Conservation (phyloP, 2,888 invertebrate species). For the Torymus aiolomorphi region DNA sequence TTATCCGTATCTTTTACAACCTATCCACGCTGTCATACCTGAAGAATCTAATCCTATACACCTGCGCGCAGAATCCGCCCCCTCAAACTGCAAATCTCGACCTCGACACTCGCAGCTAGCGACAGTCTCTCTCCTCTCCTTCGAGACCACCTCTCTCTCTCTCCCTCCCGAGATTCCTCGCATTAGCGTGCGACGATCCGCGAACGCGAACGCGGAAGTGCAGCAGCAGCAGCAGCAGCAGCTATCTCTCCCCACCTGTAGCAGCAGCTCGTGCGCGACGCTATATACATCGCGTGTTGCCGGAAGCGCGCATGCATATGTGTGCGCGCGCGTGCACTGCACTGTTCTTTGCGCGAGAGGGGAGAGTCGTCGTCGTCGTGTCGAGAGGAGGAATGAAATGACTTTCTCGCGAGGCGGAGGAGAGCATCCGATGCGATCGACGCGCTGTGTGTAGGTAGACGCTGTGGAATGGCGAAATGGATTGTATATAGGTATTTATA, state of each 20-base stretch:
- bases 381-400: no score
- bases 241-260: slow-evolving; percentile 4
- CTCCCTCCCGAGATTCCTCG: background rate
- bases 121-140: no score
- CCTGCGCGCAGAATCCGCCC: no score
- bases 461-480: background rate
- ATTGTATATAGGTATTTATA: background rate
- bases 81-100: no score
- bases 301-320: slow-evolving; percentile 10
- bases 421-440: background rate
- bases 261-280: background rate
- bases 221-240: background rate
- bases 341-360: no score
- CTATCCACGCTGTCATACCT: no score
- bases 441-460: background rate
- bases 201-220: slow-evolving; percentile 50
- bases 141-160: background rate
- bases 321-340: background rate
- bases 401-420: no score
- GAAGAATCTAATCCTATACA: no score
- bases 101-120: no score
- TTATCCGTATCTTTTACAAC: no score
- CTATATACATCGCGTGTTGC: background rate
- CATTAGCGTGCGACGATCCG: slow-evolving; percentile 54
- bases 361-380: no score